A percentile compares a stretch with the other conserved stretches of the same genome.
These are phyloP conservation scores for Drosophila histrio DNA, from an alignment of 2,888 invertebrate genomes.

Conservation along the genomic window DNA sequence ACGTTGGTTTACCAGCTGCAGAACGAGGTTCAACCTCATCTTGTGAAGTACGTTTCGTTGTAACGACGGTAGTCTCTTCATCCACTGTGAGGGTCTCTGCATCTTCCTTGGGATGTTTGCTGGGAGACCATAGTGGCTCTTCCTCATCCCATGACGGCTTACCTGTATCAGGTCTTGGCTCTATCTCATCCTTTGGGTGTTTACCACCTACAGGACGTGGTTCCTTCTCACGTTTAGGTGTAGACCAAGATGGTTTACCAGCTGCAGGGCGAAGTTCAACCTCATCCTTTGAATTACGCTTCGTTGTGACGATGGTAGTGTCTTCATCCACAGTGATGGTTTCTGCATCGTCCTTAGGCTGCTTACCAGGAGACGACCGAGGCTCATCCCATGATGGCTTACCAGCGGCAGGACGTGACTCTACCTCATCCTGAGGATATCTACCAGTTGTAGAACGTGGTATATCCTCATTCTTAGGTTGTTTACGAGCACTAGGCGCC, in stretches of 20 bases:
- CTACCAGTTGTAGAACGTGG: not conserved
- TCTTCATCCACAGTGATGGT: not conserved
- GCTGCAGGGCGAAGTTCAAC: not conserved
- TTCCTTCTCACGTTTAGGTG: not conserved
- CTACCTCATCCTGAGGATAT: not conserved
- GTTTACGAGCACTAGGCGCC: not conserved
- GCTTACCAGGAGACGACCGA: not conserved
- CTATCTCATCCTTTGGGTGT: not conserved
- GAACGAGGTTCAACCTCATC: not conserved
- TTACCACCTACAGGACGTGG: not conserved
- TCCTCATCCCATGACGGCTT: slow-evolving; percentile 7
- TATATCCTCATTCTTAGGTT: not conserved
- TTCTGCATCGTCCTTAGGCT: slow-evolving; percentile 8
- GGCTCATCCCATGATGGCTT: slow-evolving; percentile 19
- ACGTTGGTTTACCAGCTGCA: not conserved
- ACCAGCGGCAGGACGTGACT: not conserved
- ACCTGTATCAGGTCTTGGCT: too few species aligned
- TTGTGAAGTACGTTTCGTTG: not conserved
- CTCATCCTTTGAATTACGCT: not conserved
- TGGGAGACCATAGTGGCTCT: not conserved
- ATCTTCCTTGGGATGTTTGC: slow-evolving; percentile 3
- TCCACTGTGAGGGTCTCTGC: not conserved
- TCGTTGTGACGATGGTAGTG: not conserved
- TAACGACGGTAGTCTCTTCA: not conserved
- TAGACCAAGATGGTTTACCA: not conserved